Base-by-base conservation (phyloP, 2,888 invertebrate species). In the Lathronympha strigana region DNA sequence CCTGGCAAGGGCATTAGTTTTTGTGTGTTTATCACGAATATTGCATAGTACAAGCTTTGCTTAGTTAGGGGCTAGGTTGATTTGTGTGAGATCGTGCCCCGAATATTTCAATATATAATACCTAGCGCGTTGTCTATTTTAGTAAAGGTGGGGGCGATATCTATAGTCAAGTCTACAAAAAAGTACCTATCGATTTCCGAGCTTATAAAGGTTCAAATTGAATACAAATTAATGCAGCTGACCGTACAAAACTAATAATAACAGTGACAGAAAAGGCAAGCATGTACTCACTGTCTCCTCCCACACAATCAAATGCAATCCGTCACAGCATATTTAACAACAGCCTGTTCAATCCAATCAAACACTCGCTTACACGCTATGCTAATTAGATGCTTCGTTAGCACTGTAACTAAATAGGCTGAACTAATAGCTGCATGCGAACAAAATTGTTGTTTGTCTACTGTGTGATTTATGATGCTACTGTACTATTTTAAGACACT, bases 221-320 rank as follows among this genome's bases (percentile, higher is more conserved):
- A n/a, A n/a, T n/a, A n/a, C n/a, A n/a, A 28, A 8, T 28, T 8
- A 28, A 43, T 36, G 38, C 38, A 23, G 38, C 38, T 2, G 15
- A 15, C 2, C 54, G 4, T 25, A 54, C 17, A 38, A n/a, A 36
- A 36, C n/a, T 53, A 31, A 38, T n/a, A 54, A 54, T 23, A 54
- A 38, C 5, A n/a, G 21, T 53, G 38, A 15, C 23, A 38, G 15
- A 9, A 36, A 23, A 54, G 38, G 38, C 23, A 54, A 54, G 15
- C 21, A 50, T 50, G 31, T 51, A 51, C 19, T 21, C 21, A n/a
- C 5, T 13, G 23, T 47, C 40, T 40, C 25, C 55, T 8, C 43
- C 55, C 31, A 57, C 55, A 43, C 19, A 28, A 57, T 43, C 17
- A 15, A 38, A 17, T 53, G 54, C 25, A 55, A n/a, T 4, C n/a